Percentiles rank a stretch among this genome's conserved stretches.
These are phyloP conservation scores for Apis florea DNA, from an alignment of 1,140 invertebrate species.

Conservation along the genomic window DNA sequence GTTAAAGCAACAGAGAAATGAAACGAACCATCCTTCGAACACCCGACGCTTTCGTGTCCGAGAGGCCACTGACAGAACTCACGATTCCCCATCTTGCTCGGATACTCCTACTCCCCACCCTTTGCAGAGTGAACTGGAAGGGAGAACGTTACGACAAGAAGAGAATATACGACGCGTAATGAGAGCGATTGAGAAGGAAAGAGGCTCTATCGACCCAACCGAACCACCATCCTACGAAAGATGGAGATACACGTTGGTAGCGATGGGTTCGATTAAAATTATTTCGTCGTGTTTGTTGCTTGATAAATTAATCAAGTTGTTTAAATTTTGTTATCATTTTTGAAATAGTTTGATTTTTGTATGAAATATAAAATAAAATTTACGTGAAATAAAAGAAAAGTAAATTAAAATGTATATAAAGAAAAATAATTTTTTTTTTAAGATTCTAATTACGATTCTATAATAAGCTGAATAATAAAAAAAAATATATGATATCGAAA, in stretches of 20 bases:
- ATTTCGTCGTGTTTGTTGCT: background rate
- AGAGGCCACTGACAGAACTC: slow-evolving; percentile 71
- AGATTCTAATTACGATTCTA: background rate
- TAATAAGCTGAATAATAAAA: too few relatives aligned
- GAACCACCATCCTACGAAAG: slow-evolving; percentile 28
- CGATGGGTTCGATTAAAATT: slow-evolving; percentile 29
- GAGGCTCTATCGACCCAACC: slow-evolving; percentile 69
- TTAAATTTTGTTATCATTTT: too few relatives aligned
- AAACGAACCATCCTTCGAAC: slow-evolving; percentile 1
- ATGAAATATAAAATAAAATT: too few relatives aligned
- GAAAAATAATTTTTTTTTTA: background rate
- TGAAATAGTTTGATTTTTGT: too few relatives aligned
- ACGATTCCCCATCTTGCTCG: slow-evolving; percentile 48
- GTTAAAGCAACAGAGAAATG: background rate
- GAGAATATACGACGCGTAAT: background rate
- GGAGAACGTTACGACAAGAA: background rate
- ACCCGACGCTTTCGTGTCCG: slow-evolving; percentile 59
- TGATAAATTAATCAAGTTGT: too few relatives aligned
- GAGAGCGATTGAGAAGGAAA: slow-evolving; percentile 32
- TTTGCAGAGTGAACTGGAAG: background rate
- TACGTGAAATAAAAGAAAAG: background rate
- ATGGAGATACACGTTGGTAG: slow-evolving; percentile 37
- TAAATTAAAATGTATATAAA: background rate
- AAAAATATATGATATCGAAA: too few relatives aligned
- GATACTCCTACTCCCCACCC: slow-evolving; percentile 33